Evolutionary conservation across 1,140 invertebrate species (phyloP), one percentile per base, ranked within the genome.

Genomic region (Centruroides vittatus): DNA sequence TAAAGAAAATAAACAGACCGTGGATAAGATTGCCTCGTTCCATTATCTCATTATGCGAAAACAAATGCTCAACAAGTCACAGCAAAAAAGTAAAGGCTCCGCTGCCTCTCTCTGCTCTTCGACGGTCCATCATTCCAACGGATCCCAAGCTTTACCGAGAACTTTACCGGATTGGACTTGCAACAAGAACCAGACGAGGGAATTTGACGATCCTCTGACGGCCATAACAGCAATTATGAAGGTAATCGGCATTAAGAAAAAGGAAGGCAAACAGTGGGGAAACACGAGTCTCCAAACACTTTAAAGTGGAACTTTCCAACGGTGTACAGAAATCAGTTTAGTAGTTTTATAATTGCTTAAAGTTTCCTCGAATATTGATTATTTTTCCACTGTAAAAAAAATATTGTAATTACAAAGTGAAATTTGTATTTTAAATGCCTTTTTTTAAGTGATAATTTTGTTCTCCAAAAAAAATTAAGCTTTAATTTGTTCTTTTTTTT

Each of bases 111-210:
- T 35, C 6, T 5, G 5, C 9, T 47, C 49, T 13, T 54, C 47
- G 7, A 46, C 4, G 34, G 50, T 9, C 8, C 6, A 23, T 11
- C 9, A 9, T 49, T 9, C 35, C 3, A 13, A 51, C 35, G 4
- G 48, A n/a, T 56, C 55, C 10, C 49, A 56, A 5, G 56, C 50
- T 35, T 11, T 50, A 4, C 41, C 41, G 8, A 41, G 48, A 46
- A 64, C 61, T 8, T 54, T 58, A 23, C 62, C 62, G 35, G 59
- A 64, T 10, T 64, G 62, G 62, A n/a, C 60, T 12, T 47, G 58
- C 5, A 59, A 55, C 11, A 47, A 47, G 9, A 48, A 46, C 4
- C 47, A 49, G 12, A 60, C 5, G 35, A 36, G 59, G 47, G 55
- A 57, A 60, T 64, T 64, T 47, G 35, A 49, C 3, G 62, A 64